Evolutionary conservation across 2,888 invertebrate species (phyloP).

Genomic region (Scaptomyza parva): DNA sequence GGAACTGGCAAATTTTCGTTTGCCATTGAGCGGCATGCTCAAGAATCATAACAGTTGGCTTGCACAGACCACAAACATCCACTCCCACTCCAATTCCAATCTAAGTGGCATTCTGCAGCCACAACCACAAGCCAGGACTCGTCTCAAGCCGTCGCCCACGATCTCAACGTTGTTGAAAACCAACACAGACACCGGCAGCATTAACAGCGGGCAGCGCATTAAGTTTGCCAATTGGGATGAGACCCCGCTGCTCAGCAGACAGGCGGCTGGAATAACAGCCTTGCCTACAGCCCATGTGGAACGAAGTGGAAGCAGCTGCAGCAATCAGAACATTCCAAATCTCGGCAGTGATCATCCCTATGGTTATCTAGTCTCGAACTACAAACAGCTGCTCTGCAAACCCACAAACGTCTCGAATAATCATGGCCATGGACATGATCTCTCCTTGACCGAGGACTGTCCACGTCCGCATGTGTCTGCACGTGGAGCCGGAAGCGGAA

Average conservation of each 20-base stretch:
- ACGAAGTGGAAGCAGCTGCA: slow-evolving; percentile 51
- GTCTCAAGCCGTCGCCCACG: slow-evolving; percentile 76
- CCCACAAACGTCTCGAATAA: slow-evolving; percentile 58
- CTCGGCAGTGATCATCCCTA: slow-evolving; percentile 59
- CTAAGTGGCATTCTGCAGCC: slow-evolving; percentile 77
- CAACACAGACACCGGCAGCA: slow-evolving; percentile 59
- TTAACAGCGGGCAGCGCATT: slow-evolving; percentile 68
- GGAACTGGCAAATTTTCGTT: slow-evolving; percentile 79
- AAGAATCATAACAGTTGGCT: slow-evolving; percentile 69
- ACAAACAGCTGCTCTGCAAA: slow-evolving; percentile 75
- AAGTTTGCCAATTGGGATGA: slow-evolving; percentile 71
- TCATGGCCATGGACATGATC: slow-evolving; percentile 43
- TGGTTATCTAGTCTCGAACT: slow-evolving; percentile 79
- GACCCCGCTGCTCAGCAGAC: slow-evolving; percentile 49
- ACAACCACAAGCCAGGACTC: slow-evolving; percentile 41
- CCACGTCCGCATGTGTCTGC: slow-evolving; percentile 41
- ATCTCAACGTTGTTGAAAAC: slow-evolving; percentile 71
- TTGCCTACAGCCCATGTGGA: slow-evolving; percentile 38
- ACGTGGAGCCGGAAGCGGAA: slow-evolving; percentile 39
- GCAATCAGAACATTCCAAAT: slow-evolving; percentile 63
- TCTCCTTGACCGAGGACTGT: slow-evolving; percentile 47
- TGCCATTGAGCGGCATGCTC: slow-evolving; percentile 79
- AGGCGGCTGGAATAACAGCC: slow-evolving; percentile 18
- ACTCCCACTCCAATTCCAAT: slow-evolving; percentile 80
- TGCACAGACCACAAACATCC: slow-evolving; percentile 35